These are phyloP conservation scores for Copidosoma floridanum DNA, from an alignment of 1,140 invertebrate species.

Conservation along the genomic window DNA sequence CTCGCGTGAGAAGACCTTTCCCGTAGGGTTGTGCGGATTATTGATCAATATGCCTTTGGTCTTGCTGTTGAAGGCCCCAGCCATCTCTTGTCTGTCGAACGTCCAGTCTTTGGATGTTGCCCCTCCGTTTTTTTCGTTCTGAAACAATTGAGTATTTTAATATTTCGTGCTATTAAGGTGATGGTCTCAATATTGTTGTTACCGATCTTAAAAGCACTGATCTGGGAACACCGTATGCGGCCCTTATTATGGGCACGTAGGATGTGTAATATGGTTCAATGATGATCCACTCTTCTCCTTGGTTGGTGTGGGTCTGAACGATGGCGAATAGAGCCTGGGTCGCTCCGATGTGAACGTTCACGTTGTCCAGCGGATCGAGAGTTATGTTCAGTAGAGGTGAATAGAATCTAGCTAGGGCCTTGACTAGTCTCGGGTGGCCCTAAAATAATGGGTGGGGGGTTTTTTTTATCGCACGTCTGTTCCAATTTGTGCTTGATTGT, in stretches of 20 bases:
- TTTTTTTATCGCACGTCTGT: too few relatives aligned
- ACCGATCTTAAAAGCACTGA: slow-evolving; percentile 86
- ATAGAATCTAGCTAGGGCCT: slow-evolving; percentile 82
- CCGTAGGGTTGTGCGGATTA: slow-evolving; percentile 93
- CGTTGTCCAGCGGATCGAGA: slow-evolving; percentile 79
- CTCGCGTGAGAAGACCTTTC: slow-evolving; percentile 78
- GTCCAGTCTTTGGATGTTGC: slow-evolving; percentile 82
- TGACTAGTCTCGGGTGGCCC: slow-evolving; percentile 83
- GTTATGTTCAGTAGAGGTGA: slow-evolving; percentile 70
- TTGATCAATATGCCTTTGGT: slow-evolving; percentile 96
- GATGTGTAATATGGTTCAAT: slow-evolving; percentile 98
- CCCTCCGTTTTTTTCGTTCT: slow-evolving; percentile 49
- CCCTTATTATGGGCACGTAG: slow-evolving; percentile 90
- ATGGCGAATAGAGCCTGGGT: slow-evolving; percentile 85
- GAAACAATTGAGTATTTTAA: not conserved
- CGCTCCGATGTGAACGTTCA: slow-evolving; percentile 86
- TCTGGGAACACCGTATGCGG: slow-evolving; percentile 80
- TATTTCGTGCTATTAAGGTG: not conserved
- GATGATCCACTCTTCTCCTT: slow-evolving; percentile 90
- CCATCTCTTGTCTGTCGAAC: slow-evolving; percentile 80
- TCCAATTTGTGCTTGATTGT: too few relatives aligned
- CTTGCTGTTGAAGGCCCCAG: slow-evolving; percentile 76
- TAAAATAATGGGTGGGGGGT: too few relatives aligned
- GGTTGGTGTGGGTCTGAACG: slow-evolving; percentile 82
- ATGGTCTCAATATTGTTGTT: slow-evolving; percentile 32